Percentiles rank a stretch among this genome's conserved stretches.
Evolutionary conservation across 2,797 vertebrate species (phyloP).

Genomic region (Anisognathus igniventris): DNA sequence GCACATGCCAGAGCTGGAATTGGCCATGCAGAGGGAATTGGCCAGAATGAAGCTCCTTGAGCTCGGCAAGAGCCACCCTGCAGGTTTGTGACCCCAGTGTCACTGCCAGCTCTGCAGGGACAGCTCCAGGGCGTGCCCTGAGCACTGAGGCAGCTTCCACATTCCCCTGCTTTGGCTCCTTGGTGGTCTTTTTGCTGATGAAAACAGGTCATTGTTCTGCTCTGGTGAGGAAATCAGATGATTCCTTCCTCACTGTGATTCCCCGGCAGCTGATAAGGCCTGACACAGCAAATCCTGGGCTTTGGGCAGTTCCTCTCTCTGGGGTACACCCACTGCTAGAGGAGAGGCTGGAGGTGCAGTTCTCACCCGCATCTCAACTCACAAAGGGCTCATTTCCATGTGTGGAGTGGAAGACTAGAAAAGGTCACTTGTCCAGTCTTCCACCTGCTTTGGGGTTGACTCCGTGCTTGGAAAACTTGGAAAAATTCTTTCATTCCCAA

Average conservation of each 20-base stretch:
- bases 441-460: background rate
- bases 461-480: background rate
- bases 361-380: background rate
- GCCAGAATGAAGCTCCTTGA: background rate
- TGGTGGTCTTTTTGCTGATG: background rate
- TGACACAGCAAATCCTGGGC: background rate
- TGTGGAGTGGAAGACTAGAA: too few relatives aligned
- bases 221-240: background rate
- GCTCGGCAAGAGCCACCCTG: too few relatives aligned
- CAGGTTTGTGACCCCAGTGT: accelerated
- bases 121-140: background rate
- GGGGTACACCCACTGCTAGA: accelerated
- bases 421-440: background rate
- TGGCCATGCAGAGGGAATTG: background rate
- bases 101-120: background rate
- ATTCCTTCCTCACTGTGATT: background rate
- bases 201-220: background rate
- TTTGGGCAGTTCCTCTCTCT: background rate
- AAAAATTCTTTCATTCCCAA: background rate
- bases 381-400: accelerated
- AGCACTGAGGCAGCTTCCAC: background rate
- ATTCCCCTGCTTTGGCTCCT: background rate
- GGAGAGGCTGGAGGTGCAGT: too few relatives aligned
- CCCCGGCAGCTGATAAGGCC: background rate
- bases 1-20: background rate